Evolutionary conservation across 1,140 invertebrate species (phyloP), one percentile per base, ranked within the genome.

Genomic region (Macrobrachium nipponense): DNA sequence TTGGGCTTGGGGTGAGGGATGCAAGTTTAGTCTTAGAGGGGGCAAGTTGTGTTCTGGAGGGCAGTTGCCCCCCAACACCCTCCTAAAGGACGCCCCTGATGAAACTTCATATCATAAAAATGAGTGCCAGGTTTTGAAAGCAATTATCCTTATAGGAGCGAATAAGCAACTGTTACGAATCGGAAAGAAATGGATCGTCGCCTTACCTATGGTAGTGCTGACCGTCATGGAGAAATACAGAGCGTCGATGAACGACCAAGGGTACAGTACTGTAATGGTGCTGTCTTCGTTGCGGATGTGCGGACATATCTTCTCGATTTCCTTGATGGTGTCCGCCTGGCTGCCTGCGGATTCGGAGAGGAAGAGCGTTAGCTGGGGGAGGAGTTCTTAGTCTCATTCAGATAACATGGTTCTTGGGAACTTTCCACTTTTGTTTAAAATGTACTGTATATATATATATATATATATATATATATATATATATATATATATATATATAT

Each of bases 161-260:
- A 36, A 36, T 36, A 36, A 36, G 27, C 27, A 36, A 36, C 27
- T 1, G 4, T 36, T 36, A 36, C 27, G 27, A 36, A 36, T 36
- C 4, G 4, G 27, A 36, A 36, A 36, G 27, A 36, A 36, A 36
- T 11, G 0, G 14, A 5, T 51, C 8, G 1, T 20, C 36, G 62
- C 89, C 93, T 95, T 94, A 98, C 97, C 97, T 92, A 98, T 98
- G 36, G 97, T 98, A 20, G 97, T 97, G 88, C 98, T 93, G 87
- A 98, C 93, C 75, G 97, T 98, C 89, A 97, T 92, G 90, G 96
- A 96, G 92, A 97, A 99, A 81, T 98, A 95, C 75, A 98, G 93
- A 0, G 97, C 95, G 91, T 98, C 98, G 90, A 97, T 93, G 92
- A 98, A 98, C 89, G 94, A 97, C 97, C 97, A 99, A 0, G 80